phyloP scores from a whole-genome alignment of 2,113 vertebrate species.

The Bungarus multicinctus region DNA sequence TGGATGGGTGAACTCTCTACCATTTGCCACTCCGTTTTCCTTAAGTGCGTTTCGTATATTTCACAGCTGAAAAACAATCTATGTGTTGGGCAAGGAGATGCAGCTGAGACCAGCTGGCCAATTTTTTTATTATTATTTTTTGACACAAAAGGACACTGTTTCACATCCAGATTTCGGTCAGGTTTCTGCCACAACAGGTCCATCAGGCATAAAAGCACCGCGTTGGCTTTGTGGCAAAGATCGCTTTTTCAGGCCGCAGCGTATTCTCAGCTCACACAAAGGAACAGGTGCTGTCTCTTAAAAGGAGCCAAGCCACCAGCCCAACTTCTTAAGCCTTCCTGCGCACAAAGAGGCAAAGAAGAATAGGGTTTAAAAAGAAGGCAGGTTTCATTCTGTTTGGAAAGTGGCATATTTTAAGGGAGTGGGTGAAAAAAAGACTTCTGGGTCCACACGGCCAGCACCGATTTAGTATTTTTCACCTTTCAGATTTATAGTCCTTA shows the following conservation, averaged over 20 bases:
- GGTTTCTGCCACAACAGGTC: neutral
- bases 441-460: neutral
- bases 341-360: neutral
- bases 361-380: neutral
- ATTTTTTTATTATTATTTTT: neutral
- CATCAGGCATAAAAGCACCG: neutral
- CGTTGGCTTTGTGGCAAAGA: neutral
- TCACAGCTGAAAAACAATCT: constrained; percentile 56
- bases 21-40: constrained; percentile 66
- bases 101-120: neutral
- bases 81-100: constrained; percentile 29
- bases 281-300: neutral
- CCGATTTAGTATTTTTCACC: neutral
- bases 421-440: neutral
- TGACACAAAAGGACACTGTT: neutral
- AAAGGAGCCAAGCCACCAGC: neutral
- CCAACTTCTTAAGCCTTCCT: neutral
- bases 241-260: neutral
- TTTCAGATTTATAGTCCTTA: neutral
- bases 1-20: constrained; percentile 51
- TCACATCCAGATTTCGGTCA: neutral
- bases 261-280: neutral
- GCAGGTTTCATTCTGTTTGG: neutral
- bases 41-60: constrained; percentile 57
- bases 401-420: neutral